Evolutionary conservation across 2,113 vertebrate species (phyloP).

Genomic region (Oreotrochilus melanogaster): DNA sequence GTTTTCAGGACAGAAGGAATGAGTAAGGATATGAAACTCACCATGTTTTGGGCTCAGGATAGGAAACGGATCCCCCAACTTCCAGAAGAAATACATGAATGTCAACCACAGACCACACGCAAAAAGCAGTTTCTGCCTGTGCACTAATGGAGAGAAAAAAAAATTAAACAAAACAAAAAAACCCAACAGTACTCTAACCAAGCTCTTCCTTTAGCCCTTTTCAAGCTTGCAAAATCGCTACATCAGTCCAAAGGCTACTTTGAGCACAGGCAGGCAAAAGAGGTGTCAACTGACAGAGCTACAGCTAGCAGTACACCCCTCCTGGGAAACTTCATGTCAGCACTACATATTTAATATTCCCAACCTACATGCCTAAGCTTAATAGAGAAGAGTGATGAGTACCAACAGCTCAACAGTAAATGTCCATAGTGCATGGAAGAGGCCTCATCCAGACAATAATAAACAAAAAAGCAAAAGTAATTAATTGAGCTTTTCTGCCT

Average conservation of each 20-base stretch:
- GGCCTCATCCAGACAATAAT: background rate
- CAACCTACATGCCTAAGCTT: background rate
- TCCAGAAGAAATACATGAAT: conserved; percentile 99
- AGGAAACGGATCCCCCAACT: conserved; percentile 96
- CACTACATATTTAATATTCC: background rate
- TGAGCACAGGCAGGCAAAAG: background rate
- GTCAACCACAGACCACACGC: conserved; percentile 95
- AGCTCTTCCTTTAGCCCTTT: background rate
- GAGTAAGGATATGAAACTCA: conserved; percentile 68
- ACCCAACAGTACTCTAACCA: background rate
- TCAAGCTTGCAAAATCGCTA: background rate
- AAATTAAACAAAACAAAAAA: background rate
- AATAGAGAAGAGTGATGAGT: accelerated
- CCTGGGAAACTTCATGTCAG: background rate
- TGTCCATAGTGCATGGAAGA: background rate
- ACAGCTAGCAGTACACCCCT: background rate
- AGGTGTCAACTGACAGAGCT: background rate
- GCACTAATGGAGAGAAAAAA: conserved; percentile 79
- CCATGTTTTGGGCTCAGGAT: conserved; percentile 98
- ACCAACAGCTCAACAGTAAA: background rate
- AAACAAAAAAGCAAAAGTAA: background rate
- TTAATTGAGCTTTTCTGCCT: background rate
- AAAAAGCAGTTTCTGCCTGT: conserved; percentile 92
- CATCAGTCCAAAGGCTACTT: background rate
- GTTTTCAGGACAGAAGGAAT: background rate